phyloP scores from a whole-genome alignment of 2,888 invertebrate genomes.

The Furcula furcula region DNA sequence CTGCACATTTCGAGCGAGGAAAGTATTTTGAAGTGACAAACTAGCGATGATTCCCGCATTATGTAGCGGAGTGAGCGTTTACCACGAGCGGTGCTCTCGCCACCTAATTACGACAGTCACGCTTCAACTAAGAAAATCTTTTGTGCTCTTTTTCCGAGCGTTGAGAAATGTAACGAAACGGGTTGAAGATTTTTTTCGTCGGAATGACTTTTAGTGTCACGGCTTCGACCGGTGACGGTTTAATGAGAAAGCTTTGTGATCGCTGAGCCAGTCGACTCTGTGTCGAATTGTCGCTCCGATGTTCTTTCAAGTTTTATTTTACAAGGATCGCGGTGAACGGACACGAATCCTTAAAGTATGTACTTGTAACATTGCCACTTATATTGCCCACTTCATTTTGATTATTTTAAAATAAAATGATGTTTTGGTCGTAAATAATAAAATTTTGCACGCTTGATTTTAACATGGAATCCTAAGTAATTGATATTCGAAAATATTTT shows the following conservation, averaged over 20 bases:
- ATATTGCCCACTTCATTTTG: not conserved
- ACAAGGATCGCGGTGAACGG: constrained; percentile 48
- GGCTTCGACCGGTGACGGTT: constrained; percentile 70
- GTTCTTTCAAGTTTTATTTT: constrained; percentile 60
- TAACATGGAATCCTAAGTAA: constrained; percentile 12
- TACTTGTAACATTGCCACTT: not conserved
- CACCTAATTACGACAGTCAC: constrained; percentile 79
- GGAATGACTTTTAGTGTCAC: constrained; percentile 77
- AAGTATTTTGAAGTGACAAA: constrained; percentile 30
- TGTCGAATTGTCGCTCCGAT: constrained; percentile 71
- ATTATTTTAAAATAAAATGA: not conserved
- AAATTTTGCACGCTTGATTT: not conserved
- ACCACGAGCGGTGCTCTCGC: constrained; percentile 49
- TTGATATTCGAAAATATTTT: constrained; percentile 30
- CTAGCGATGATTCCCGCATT: constrained; percentile 30
- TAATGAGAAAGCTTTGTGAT: constrained; percentile 80
- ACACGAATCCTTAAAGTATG: constrained; percentile 17
- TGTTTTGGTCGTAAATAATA: not conserved
- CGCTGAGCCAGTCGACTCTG: constrained; percentile 66
- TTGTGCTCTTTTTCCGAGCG: constrained; percentile 75
- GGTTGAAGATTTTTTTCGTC: constrained; percentile 62
- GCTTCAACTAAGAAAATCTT: constrained; percentile 77
- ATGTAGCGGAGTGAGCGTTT: constrained; percentile 31
- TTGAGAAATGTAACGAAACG: constrained; percentile 74
- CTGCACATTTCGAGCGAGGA: constrained; percentile 6